Evolutionary conservation across 2,888 invertebrate genomes (phyloP).

Genomic region (Epirrhoe alternata): DNA sequence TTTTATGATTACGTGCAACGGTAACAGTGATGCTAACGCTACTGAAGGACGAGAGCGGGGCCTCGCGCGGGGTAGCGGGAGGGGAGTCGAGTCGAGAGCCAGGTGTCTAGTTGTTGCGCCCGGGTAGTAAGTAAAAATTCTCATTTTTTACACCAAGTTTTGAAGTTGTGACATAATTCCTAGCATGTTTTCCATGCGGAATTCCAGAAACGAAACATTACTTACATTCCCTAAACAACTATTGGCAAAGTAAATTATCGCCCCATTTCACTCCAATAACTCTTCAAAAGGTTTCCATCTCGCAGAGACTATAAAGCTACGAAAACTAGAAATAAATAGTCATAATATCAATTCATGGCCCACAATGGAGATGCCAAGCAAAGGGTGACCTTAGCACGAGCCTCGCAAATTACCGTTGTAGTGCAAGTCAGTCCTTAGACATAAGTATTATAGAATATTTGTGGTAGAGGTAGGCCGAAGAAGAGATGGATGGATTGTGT

Average conservation of each 20-base stretch:
- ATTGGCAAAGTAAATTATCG: slow-evolving; percentile 26
- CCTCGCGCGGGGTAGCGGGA: too few relatives aligned
- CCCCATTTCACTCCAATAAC: slow-evolving; percentile 23
- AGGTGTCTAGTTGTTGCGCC: too few relatives aligned
- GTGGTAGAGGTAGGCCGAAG: too few relatives aligned
- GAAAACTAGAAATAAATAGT: slow-evolving; percentile 50
- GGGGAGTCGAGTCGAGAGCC: too few relatives aligned
- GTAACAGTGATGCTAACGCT: too few relatives aligned
- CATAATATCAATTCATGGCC: slow-evolving; percentile 72
- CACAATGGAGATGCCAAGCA: slow-evolving; percentile 67
- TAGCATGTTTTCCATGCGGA: not conserved
- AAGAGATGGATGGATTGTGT: too few relatives aligned
- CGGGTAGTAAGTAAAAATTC: too few relatives aligned
- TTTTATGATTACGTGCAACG: too few relatives aligned
- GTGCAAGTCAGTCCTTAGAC: too few relatives aligned
- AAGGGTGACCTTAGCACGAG: slow-evolving; percentile 6
- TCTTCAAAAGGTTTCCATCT: slow-evolving; percentile 35
- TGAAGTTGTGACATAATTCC: not conserved
- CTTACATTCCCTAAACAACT: slow-evolving; percentile 20
- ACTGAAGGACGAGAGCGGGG: too few relatives aligned
- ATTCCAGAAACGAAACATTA: not conserved
- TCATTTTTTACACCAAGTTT: not conserved
- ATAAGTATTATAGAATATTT: too few relatives aligned
- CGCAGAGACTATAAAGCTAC: slow-evolving; percentile 34
- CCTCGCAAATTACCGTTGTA: not conserved